Base-by-base conservation (phyloP, 2,888 invertebrate genomes). In the Sphaeridia pumilis region DNA sequence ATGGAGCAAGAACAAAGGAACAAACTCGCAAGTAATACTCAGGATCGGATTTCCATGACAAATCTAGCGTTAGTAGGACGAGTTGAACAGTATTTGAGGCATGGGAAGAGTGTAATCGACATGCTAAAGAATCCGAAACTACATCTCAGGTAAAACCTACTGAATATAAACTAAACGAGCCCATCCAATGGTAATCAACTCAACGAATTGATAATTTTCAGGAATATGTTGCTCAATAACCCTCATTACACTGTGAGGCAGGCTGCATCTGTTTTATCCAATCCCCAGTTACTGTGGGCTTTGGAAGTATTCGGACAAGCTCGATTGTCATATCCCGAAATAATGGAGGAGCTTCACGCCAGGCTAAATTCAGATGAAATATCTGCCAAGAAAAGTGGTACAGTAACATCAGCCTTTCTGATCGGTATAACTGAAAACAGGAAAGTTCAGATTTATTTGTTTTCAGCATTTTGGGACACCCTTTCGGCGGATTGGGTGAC, bases 1-100 rank as follows among this genome's bases (percentile, higher is more conserved):
- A 61, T 63, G 28, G 64, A 64, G 28, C 58, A 60, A 54, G 64
- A 64, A 36, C 49, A 50, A 47, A 58, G 58, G 45, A 55, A 58
- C n/a, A 62, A 63, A 38, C 50, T 62, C 25, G 58, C 59, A 27
- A 59, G 61, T 4, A 59, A 56, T 36, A 52, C 45, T 36, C 54
- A 52, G n/a, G 64, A 64, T 41, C 54, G 58, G 34, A 55, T 57
- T 36, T 52, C 54, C 3, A 64, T 64, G 64, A 55, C 61, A 7
- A 56, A 64, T 47, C 50, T 64, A 31, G 59, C 59, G 2, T 36
- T 64, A 17, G 34, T 60, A 2, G 62, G 58, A 12, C 52, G 62
- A 44, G 59, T 62, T 17, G 61, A 62, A 41, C 64, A 64, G 38
- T 64, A 54, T 41, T 46, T 64, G 10, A 31, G 63, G 20, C 56